Evolutionary conservation across 2,888 invertebrate species (phyloP).

Genomic region (Dolomedes plantarius): DNA sequence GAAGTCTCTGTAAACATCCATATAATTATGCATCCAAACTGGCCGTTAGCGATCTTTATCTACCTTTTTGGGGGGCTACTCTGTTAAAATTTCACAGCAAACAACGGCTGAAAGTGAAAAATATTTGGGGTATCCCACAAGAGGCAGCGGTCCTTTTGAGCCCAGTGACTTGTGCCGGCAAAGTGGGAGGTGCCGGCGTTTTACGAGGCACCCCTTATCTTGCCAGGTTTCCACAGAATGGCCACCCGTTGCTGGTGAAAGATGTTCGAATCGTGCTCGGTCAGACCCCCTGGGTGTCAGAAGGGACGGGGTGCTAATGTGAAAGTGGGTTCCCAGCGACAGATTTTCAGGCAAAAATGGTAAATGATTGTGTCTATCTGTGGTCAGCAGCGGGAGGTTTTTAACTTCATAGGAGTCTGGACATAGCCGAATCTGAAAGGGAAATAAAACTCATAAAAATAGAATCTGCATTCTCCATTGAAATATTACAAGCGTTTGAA

Average conservation of each 20-base stretch:
- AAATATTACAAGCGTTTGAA: too few species aligned
- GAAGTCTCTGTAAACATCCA: not conserved
- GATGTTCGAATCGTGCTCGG: not conserved
- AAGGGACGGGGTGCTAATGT: constrained; percentile 6
- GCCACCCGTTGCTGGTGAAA: constrained; percentile 9
- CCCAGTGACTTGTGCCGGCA: not conserved
- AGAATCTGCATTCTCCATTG: too few species aligned
- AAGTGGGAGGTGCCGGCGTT: constrained; percentile 10
- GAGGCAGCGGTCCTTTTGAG: not conserved
- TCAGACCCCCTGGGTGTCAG: not conserved
- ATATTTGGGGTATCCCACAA: not conserved
- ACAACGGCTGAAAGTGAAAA: not conserved
- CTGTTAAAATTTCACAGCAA: not conserved
- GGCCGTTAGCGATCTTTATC: not conserved
- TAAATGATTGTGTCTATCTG: not conserved
- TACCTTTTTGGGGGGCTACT: not conserved
- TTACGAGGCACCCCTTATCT: constrained; percentile 12
- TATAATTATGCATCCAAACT: not conserved
- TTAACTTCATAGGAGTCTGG: not conserved
- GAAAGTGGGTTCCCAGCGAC: not conserved
- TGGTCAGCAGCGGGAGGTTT: not conserved
- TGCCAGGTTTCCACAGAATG: not conserved
- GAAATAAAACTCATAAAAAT: too few species aligned
- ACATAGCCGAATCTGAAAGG: not conserved
- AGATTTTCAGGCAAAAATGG: constrained; percentile 3